phyloP scores from a whole-genome alignment of 2,797 vertebrate species.

The Malacoctenus gilli region DNA sequence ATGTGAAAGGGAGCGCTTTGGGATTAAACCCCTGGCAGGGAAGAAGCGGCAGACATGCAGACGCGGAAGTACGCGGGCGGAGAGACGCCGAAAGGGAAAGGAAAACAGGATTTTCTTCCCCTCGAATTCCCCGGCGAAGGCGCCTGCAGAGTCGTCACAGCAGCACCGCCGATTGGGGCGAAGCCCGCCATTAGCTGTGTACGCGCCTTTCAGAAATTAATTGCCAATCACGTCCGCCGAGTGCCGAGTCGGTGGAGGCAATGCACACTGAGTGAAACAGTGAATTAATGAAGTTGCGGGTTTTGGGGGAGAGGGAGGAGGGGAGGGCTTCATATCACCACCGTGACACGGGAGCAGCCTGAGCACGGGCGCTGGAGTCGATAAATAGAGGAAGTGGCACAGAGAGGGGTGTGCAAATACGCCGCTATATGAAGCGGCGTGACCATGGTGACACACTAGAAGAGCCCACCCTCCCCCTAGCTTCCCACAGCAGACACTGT shows the following conservation, averaged over 20 bases:
- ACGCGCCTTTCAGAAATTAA: slow-evolving; percentile 38
- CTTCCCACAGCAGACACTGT: neutral
- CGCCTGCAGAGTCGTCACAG: neutral
- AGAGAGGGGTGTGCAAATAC: slow-evolving; percentile 12
- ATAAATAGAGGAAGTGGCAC: slow-evolving; percentile 41
- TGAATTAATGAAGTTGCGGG: slow-evolving; percentile 52
- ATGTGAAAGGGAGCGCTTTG: slow-evolving; percentile 47
- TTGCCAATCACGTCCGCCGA: slow-evolving; percentile 30
- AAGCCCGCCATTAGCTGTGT: slow-evolving; percentile 11
- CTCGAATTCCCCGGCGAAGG: neutral
- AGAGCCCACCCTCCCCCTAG: neutral
- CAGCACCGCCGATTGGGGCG: neutral
- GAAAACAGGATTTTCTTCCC: slow-evolving; percentile 5
- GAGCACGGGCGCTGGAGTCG: slow-evolving; percentile 18
- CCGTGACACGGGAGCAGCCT: slow-evolving; percentile 32
- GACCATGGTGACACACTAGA: slow-evolving; percentile 5
- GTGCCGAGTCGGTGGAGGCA: slow-evolving; percentile 22
- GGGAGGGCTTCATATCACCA: slow-evolving; percentile 27
- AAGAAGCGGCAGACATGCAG: slow-evolving; percentile 10
- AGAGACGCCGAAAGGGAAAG: slow-evolving; percentile 5
- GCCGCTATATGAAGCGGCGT: neutral
- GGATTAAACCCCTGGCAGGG: slow-evolving; percentile 44
- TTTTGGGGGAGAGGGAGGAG: slow-evolving; percentile 10
- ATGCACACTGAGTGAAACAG: slow-evolving; percentile 5
- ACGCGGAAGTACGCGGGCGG: neutral